Conservation (phyloP, 2,113 vertebrate species). For the Connochaetes taurinus region DNA sequence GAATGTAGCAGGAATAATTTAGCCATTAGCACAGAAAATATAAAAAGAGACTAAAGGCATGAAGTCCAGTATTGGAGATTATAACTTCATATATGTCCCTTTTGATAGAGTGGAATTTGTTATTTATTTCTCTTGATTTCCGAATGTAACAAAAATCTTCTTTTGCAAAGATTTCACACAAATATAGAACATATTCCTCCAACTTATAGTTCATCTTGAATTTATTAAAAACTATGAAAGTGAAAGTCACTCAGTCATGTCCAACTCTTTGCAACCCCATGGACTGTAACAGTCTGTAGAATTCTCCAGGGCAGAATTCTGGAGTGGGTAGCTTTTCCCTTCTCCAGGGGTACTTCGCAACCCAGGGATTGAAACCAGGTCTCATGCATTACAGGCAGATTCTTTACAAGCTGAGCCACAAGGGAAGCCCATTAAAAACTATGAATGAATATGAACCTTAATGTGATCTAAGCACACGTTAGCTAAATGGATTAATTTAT, state of each 20-base stretch:
- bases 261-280: not conserved
- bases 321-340: not conserved
- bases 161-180: not conserved
- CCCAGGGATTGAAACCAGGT: not conserved
- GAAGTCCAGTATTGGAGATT: accelerated
- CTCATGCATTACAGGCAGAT: not conserved
- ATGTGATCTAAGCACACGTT: constrained; percentile 13
- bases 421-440: not conserved
- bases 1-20: not conserved
- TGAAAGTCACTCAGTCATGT: not conserved
- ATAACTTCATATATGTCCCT: not conserved
- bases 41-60: not conserved
- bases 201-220: not conserved
- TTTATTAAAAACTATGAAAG: constrained; percentile 9
- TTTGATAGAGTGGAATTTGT: not conserved
- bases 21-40: not conserved
- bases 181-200: not conserved
- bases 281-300: not conserved
- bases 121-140: not conserved
- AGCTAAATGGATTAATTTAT: constrained; percentile 36
- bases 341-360: not conserved
- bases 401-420: not conserved
- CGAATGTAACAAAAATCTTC: not conserved
- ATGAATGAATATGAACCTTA: constrained; percentile 37
- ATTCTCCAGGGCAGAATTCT: not conserved